Evolutionary conservation across 2,797 vertebrate genomes (phyloP).

Genomic region (Characodon lateralis): DNA sequence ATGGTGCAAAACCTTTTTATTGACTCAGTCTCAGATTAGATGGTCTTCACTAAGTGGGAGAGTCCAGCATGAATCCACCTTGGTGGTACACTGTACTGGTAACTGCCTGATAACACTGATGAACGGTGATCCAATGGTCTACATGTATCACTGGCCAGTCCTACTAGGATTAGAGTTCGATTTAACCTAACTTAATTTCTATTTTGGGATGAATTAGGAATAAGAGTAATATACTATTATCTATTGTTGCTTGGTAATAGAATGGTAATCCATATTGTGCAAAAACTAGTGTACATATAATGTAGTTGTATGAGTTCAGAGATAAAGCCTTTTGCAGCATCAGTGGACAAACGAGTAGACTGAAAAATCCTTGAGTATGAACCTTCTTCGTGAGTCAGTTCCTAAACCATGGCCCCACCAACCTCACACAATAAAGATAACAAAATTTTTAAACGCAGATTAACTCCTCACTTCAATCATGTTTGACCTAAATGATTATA

Average conservation of each 20-base stretch:
- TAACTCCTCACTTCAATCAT: background rate
- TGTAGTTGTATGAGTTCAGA: background rate
- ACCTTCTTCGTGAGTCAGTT: background rate
- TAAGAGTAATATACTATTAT: background rate
- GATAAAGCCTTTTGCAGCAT: background rate
- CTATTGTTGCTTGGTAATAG: background rate
- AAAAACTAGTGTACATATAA: background rate
- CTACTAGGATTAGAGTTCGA: background rate
- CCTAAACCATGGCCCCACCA: background rate
- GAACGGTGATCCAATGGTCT: too few species aligned
- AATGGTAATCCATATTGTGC: background rate
- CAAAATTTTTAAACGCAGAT: background rate
- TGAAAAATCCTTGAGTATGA: background rate
- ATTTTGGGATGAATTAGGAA: background rate
- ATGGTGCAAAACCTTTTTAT: too few species aligned
- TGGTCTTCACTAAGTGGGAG: too few species aligned
- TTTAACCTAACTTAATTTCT: background rate
- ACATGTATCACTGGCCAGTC: background rate
- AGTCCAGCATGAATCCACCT: too few species aligned
- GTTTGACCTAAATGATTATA: background rate
- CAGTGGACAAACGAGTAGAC: background rate
- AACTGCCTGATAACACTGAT: too few species aligned
- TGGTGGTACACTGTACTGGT: too few species aligned
- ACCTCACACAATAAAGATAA: slow-evolving; percentile 7
- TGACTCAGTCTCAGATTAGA: too few species aligned